Evolutionary conservation across 2,797 vertebrate genomes (phyloP), one percentile per base, ranked within the genome.

Genomic region (Onychomys leucogaster): DNA sequence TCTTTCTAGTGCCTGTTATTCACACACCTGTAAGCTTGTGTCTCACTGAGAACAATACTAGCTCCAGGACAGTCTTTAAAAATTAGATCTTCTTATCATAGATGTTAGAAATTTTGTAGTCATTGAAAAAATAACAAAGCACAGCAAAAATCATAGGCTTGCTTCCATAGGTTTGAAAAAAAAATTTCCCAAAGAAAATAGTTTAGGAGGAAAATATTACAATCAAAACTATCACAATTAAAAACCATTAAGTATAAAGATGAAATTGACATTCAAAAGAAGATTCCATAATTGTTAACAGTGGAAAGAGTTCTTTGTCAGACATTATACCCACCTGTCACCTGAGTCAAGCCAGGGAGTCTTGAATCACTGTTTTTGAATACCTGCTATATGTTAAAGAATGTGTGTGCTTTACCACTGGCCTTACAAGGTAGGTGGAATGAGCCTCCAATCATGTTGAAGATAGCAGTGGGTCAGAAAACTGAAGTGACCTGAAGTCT

Each of bases 251-350:
- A 90, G 12, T 95, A 81, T 37, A 76, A 3, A 19, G 6, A 80
- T 76, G 63, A 34, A 78, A 57, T 59, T 94, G 23, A 82, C 86
- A 95, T 52, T 96, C 81, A 61, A 94, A 96, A 94, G 55, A 93
- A 88, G 29, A 14, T 55, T 78, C 65, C 27, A 19, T 76, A 93
- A 83, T 73, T 94, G n/a, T 5, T 71, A 84, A 52, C 57, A 94
- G 41, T 82, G 88, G 67, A 80, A 82, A 52, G 67, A 57, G 37
- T 75, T 93, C 43, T 61, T 5, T 63, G n/a, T 95, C 78, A 76
- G n/a, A 89, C 63, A 61, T 21, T 83, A 41, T 82, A 6, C 49
- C 59, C 49, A 83, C 37, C 16, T 89, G n/a, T 57, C 52, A 34
- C 71, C 88, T 12, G 71, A 49, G 67, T 95, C 83, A 73, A 90